Percentiles rank a stretch among this genome's conserved stretches.
These are phyloP conservation scores for Amblyjoppa proteus DNA, from an alignment of 2,888 invertebrate species.

Conservation along the genomic window DNA sequence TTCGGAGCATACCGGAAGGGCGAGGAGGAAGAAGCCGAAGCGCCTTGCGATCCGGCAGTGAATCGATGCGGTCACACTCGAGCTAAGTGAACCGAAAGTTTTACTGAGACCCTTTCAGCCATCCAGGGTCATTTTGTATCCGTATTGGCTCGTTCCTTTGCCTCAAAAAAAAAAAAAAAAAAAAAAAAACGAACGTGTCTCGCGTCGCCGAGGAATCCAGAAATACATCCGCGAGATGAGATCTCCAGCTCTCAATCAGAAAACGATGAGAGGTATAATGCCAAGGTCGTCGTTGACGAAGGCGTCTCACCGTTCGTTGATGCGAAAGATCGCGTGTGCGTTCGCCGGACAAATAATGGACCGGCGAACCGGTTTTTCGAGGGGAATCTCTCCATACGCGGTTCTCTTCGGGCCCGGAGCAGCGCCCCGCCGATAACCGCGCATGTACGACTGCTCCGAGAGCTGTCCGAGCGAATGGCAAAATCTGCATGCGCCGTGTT, in stretches of 20 bases:
- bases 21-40: slow-evolving; percentile 25
- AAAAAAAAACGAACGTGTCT: neutral
- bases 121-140: neutral
- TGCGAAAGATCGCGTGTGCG: slow-evolving; percentile 68
- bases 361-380: slow-evolving; percentile 68
- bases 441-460: slow-evolving; percentile 41
- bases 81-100: slow-evolving; percentile 17
- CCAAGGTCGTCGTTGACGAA: slow-evolving; percentile 48
- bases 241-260: neutral
- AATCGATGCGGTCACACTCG: slow-evolving; percentile 53
- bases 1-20: slow-evolving; percentile 46
- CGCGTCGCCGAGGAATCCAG: neutral
- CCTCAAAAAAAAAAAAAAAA: neutral
- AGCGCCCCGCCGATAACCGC: slow-evolving; percentile 22
- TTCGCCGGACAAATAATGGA: slow-evolving; percentile 67
- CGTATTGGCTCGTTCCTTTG: neutral
- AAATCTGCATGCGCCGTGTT: slow-evolving; percentile 43
- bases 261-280: slow-evolving; percentile 8
- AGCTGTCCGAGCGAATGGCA: slow-evolving; percentile 32
- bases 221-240: neutral
- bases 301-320: slow-evolving; percentile 47
- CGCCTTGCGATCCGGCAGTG: slow-evolving; percentile 36
- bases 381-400: slow-evolving; percentile 38
- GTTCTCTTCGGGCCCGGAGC: neutral
- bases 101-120: neutral